Base-by-base conservation (phyloP, 2,113 vertebrate species). In the Toxostoma redivivum region DNA sequence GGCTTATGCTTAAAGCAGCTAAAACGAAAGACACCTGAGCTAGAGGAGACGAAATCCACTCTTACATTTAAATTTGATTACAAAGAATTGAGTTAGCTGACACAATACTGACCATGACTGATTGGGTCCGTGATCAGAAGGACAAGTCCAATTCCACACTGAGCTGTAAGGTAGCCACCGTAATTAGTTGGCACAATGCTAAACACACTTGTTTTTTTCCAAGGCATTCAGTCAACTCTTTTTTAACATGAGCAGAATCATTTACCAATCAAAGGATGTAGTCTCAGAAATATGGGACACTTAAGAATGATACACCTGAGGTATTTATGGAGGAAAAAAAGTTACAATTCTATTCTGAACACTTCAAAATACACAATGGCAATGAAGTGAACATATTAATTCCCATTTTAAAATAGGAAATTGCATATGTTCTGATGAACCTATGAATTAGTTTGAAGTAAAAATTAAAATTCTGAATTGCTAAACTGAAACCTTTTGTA, bases 51-150 rank as follows among this genome's bases (percentile, higher is more conserved):
- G 2, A 90, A 95, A 95, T 90, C 81, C 79, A 94, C 88, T 88
- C 74, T 72, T 25, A 92, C 4, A 15, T 79, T 95, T 94, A 92
- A 91, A 95, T 94, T 76, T 94, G 77, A 97, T 95, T 94, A 94
- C 78, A 69, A 91, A 84, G 89, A 97, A 95, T 94, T 95, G 91
- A 91, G 90, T 95, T 95, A 94, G 84, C 81, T 87, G 93, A 81
- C 93, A 94, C 50, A 80, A 81, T 62, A 90, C 45, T 83, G 94
- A 92, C 88, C 95, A 95, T 77, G 94, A 97, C 90, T 94, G 92
- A 97, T 90, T 92, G 62, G 79, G 71, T 94, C 86, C 0, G 4
- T 81, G 92, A 86, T 92, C 64, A 81, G 88, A 86, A 92, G 94
- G 88, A 88, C 94, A 90, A 90, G 50, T 82, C 66, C 54, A 88